These are phyloP conservation scores for Leptodactylus fuscus DNA, from an alignment of 2,113 vertebrate genomes.

Conservation along the genomic window DNA sequence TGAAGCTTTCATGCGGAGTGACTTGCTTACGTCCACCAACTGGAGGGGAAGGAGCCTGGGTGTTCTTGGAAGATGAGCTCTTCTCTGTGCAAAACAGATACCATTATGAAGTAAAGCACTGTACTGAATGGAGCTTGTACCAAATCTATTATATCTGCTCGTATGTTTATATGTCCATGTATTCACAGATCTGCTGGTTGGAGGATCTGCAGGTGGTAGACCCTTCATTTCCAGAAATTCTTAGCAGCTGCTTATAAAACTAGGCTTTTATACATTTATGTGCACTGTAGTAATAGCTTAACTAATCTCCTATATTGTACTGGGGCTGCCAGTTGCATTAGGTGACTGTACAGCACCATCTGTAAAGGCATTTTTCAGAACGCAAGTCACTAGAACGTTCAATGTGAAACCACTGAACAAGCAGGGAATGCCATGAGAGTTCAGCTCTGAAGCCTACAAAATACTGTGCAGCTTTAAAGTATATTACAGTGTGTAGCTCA, in stretches of 20 bases:
- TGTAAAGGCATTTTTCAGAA: not conserved
- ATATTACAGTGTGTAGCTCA: not conserved
- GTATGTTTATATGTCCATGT: not conserved
- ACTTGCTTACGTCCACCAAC: conserved; percentile 77
- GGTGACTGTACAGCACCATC: not conserved
- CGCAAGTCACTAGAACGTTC: not conserved
- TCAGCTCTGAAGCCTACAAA: not conserved
- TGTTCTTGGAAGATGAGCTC: conserved; percentile 80
- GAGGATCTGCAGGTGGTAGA: too few species aligned
- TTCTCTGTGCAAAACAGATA: conserved; percentile 76
- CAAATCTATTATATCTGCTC: not conserved
- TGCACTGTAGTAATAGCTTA: too few species aligned
- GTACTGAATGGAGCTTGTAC: not conserved
- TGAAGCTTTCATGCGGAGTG: conserved; percentile 74
- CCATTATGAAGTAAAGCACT: not conserved
- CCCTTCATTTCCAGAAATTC: too few species aligned
- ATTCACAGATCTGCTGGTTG: not conserved
- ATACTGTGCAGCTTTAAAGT: not conserved
- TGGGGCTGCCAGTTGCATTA: too few species aligned
- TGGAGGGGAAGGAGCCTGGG: conserved; percentile 74
- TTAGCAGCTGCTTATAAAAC: too few species aligned
- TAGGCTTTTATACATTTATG: too few species aligned
- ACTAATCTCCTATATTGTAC: too few species aligned
- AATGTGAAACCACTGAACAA: not conserved
- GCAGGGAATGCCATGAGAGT: not conserved